Evolutionary conservation across 2,113 vertebrate genomes (phyloP).

Genomic region (Cyanoderma ruficeps): DNA sequence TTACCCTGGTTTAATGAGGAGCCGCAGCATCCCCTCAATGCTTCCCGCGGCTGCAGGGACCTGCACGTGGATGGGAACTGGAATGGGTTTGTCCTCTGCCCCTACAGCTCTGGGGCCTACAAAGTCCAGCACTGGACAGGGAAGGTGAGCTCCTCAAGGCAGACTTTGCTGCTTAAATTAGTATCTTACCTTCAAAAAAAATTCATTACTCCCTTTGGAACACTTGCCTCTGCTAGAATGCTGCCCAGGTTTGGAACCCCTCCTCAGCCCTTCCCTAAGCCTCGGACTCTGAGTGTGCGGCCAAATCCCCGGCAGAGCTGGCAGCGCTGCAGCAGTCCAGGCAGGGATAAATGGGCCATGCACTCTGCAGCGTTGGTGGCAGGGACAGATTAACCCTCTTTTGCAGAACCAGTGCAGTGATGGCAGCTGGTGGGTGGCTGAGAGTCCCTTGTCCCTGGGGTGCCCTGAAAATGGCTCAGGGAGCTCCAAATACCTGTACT

Average conservation of each 20-base stretch:
- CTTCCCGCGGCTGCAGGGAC: conserved; percentile 5
- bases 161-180: background rate
- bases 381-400: conserved; percentile 57
- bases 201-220: background rate
- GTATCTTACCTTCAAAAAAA: background rate
- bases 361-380: background rate
- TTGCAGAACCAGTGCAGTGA: background rate
- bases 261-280: background rate
- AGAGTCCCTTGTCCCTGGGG: background rate
- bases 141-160: background rate
- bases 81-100: background rate
- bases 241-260: background rate
- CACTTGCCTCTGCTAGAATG: background rate
- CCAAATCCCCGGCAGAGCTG: background rate
- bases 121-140: background rate
- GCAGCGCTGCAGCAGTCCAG: background rate
- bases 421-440: background rate
- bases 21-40: background rate
- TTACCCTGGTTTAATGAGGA: background rate
- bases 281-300: fast-evolving
- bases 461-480: background rate
- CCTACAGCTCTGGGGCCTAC: background rate
- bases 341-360: conserved; percentile 54
- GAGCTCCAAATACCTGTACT: background rate
- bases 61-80: background rate